phyloP scores from a whole-genome alignment of 2,113 vertebrate genomes.

The Xerus inauris region DNA sequence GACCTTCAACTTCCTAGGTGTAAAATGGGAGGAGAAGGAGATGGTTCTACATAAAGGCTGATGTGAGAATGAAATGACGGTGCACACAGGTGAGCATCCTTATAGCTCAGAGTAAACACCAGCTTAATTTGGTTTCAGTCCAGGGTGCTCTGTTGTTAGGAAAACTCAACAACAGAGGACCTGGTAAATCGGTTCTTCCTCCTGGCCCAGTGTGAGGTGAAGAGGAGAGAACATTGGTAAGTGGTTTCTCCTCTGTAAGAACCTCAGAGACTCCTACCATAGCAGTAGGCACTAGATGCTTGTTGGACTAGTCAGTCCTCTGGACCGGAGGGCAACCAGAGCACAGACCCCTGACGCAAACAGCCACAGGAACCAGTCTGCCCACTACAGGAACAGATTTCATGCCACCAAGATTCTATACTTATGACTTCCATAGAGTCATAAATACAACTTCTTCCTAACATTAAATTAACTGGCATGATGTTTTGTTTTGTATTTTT shows the following conservation, averaged over 20 bases:
- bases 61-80: neutral
- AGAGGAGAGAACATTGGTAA: neutral
- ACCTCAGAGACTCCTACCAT: fast-evolving
- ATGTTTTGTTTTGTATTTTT: too few relatives aligned
- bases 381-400: neutral
- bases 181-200: neutral
- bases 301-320: too few relatives aligned
- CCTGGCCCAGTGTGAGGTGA: neutral
- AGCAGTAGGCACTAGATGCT: fast-evolving
- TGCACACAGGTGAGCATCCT: neutral
- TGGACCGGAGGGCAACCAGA: neutral
- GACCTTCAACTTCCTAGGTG: neutral
- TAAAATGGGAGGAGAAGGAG: neutral
- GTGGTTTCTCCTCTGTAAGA: fast-evolving
- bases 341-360: too few relatives aligned
- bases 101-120: neutral
- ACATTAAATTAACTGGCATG: neutral
- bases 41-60: fast-evolving
- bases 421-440: neutral
- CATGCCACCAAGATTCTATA: fast-evolving
- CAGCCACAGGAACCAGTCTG: fast-evolving
- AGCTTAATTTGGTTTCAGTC: neutral
- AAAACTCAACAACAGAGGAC: neutral
- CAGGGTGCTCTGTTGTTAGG: neutral
- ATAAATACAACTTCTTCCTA: neutral